phyloP scores from a whole-genome alignment of 2,888 invertebrate species.

The Apamea monoglypha region DNA sequence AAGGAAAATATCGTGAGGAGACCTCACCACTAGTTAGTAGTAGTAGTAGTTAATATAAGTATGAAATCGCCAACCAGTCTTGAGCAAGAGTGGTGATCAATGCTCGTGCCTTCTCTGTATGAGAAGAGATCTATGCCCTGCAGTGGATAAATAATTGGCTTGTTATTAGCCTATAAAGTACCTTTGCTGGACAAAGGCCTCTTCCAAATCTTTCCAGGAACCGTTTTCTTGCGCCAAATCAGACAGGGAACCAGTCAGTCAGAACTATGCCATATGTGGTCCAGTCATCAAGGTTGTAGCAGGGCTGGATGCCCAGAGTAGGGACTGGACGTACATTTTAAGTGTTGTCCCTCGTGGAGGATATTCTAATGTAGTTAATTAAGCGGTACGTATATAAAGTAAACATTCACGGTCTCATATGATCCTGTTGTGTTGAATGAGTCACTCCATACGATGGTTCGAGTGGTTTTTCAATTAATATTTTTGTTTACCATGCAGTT shows the following conservation, averaged over 20 bases:
- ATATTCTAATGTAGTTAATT: neutral
- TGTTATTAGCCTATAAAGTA: too few relatives aligned
- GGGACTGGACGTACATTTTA: neutral
- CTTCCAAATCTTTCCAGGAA: too few relatives aligned
- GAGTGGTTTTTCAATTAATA: neutral
- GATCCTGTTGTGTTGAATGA: neutral
- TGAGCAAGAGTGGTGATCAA: too few relatives aligned
- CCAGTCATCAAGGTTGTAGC: neutral
- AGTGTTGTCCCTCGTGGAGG: neutral
- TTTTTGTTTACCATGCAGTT: constrained; percentile 28
- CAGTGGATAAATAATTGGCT: too few relatives aligned
- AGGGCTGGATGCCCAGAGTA: neutral
- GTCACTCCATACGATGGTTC: neutral
- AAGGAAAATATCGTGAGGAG: too few relatives aligned
- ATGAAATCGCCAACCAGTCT: too few relatives aligned
- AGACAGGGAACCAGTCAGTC: neutral
- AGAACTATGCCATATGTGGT: neutral
- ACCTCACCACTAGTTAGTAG: too few relatives aligned
- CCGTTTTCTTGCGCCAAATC: too few relatives aligned
- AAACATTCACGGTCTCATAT: neutral
- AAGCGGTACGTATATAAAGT: neutral
- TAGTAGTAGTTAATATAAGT: too few relatives aligned
- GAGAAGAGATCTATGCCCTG: too few relatives aligned
- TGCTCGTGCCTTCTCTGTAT: too few relatives aligned
- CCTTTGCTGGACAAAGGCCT: too few relatives aligned